These are phyloP conservation scores for Dryobates pubescens DNA, from an alignment of 2,797 vertebrate genomes.

Conservation along the genomic window DNA sequence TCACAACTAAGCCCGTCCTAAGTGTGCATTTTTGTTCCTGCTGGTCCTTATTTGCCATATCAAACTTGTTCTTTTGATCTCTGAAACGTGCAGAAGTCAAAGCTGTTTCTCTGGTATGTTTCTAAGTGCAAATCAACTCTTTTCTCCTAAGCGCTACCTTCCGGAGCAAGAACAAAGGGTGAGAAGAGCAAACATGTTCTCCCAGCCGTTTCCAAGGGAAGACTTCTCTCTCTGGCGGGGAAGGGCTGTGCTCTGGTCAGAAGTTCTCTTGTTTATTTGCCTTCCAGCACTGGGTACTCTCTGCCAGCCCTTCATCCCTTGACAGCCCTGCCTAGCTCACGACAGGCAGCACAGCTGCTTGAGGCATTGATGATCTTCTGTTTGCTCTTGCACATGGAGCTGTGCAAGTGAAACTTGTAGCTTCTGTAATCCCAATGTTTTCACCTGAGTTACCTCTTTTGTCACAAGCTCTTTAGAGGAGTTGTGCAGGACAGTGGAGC, in stretches of 20 bases:
- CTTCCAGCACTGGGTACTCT: not conserved
- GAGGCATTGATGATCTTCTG: not conserved
- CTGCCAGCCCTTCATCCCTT: not conserved
- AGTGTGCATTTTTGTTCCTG: not conserved
- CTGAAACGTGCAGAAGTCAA: not conserved
- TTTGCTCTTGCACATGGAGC: not conserved
- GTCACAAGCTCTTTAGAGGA: not conserved
- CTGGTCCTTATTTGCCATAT: not conserved
- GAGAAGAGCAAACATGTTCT: not conserved
- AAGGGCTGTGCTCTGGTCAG: not conserved
- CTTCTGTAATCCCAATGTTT: not conserved
- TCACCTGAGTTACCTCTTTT: not conserved
- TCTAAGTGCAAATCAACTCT: not conserved
- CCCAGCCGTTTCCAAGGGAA: not conserved
- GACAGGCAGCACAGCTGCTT: not conserved
- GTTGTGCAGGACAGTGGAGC: not conserved
- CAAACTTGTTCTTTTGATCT: not conserved
- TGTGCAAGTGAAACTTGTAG: not conserved
- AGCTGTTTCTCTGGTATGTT: not conserved
- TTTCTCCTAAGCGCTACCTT: accelerated
- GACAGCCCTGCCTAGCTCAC: not conserved
- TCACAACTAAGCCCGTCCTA: not conserved
- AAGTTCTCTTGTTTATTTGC: not conserved
- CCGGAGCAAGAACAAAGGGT: not conserved
- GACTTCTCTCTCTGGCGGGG: not conserved